phyloP scores from a whole-genome alignment of 2,888 invertebrate genomes.

The Malthinus seriepunctatus region DNA sequence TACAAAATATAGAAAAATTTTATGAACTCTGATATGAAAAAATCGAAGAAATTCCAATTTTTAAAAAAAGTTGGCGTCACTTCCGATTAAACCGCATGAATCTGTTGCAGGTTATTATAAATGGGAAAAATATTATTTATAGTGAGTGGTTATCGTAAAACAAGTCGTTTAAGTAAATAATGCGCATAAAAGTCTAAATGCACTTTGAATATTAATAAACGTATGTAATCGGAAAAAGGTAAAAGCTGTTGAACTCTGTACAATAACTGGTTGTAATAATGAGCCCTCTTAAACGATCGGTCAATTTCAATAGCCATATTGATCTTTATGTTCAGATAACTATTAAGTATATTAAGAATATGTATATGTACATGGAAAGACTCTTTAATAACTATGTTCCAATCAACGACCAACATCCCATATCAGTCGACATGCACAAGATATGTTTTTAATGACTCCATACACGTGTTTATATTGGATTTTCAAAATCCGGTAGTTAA shows the following conservation, averaged over 20 bases:
- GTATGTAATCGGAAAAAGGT: neutral
- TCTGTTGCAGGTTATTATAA: too few relatives aligned
- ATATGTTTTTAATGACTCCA: slow-evolving; percentile 34
- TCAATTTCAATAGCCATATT: slow-evolving; percentile 23
- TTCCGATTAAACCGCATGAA: too few relatives aligned
- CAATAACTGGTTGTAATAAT: slow-evolving; percentile 24
- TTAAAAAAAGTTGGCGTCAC: too few relatives aligned
- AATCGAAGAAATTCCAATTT: too few relatives aligned
- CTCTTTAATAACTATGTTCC: slow-evolving; percentile 30
- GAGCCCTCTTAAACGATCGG: slow-evolving; percentile 27
- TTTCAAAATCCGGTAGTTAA: slow-evolving; percentile 33
- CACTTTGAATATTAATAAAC: neutral
- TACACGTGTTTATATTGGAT: slow-evolving; percentile 36
- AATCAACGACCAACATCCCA: slow-evolving; percentile 23
- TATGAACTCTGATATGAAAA: too few relatives aligned
- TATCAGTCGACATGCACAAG: slow-evolving; percentile 29
- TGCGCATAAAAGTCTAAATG: neutral
- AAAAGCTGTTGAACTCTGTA: slow-evolving; percentile 19
- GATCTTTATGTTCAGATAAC: slow-evolving; percentile 11
- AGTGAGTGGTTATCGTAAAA: too few relatives aligned
- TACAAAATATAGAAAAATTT: too few relatives aligned
- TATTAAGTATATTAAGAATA: slow-evolving; percentile 28
- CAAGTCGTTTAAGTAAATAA: too few relatives aligned
- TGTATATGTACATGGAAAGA: slow-evolving; percentile 30
- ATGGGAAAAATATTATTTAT: too few relatives aligned